phyloP scores from a whole-genome alignment of 1,140 invertebrate species.

The Choristoneura fumiferana region DNA sequence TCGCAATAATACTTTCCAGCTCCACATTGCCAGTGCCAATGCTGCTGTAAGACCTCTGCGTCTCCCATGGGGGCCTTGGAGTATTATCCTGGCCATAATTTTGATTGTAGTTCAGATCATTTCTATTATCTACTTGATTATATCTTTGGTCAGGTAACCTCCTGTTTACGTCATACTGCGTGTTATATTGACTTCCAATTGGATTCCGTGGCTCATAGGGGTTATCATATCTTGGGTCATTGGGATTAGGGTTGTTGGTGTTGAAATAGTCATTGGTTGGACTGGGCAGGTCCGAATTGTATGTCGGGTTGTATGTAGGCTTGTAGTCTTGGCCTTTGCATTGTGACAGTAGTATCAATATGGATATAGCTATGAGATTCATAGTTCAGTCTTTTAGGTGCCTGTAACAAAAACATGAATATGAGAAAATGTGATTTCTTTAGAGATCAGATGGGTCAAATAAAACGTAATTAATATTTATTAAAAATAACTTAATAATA shows the following conservation, averaged over 20 bases:
- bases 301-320: conserved; percentile 57
- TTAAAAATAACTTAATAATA: too few relatives aligned
- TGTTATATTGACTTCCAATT: conserved; percentile 19
- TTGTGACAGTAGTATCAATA: conserved; percentile 39
- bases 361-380: conserved; percentile 54
- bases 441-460: too few relatives aligned
- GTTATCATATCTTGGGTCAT: conserved; percentile 55
- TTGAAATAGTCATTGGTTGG: conserved; percentile 61
- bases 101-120: conserved; percentile 49
- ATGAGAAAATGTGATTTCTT: too few relatives aligned
- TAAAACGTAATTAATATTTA: too few relatives aligned
- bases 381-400: conserved; percentile 60
- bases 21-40: conserved; percentile 50
- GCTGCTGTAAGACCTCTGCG: conserved; percentile 43
- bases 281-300: conserved; percentile 47
- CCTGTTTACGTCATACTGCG: conserved; percentile 45
- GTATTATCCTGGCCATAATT: conserved; percentile 51
- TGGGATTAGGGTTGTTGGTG: conserved; percentile 39
- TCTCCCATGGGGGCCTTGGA: conserved; percentile 54
- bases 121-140: conserved; percentile 50
- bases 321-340: conserved; percentile 56
- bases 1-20: conserved; percentile 78
- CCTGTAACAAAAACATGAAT: conserved; percentile 37
- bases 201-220: conserved; percentile 52
- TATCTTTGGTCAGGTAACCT: conserved; percentile 49